Base-by-base conservation (phyloP, 1,140 invertebrate species). In the Parasteatoda tepidariorum region DNA sequence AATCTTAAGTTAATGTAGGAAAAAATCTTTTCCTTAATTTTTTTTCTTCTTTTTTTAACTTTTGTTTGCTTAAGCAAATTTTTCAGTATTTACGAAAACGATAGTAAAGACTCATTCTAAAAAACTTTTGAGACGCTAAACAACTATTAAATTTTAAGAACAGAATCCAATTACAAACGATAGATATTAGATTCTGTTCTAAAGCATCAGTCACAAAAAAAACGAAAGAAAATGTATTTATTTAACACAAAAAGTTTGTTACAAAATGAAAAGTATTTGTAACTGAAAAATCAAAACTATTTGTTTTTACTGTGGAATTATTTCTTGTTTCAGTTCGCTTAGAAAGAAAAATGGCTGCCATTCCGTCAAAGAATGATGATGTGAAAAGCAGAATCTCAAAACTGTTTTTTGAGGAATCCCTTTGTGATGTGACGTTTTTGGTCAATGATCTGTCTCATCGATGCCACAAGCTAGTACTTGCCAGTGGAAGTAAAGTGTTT, bases 401-500 rank as follows among this genome's bases (percentile, higher is more conserved):
- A 48, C 26, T 82, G 4, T 18, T 82, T 7, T 28, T 38, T 1
- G 57, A n/a, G 11, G 66, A 70, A n/a, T 15, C 24, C 15, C 33
- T 71, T 55, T 70, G 78, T 31, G 78, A 82, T 26, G 78, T 82
- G n/a, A n/a, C 18, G 1, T 82, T 70, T 15, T 7, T 70, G 6
- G 78, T 82, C 13, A 67, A 70, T 9, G 66, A 82, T 22, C 67
- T 55, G 22, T 41, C 75, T 31, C 13, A 26, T 5, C 78, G 31
- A 0, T 82, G 78, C 34, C 78, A 82, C 34, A 70, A 71, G 30
- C 18, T 71, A 0, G 48, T 82, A 15, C 34, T 82, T 5, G 78
- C 28, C 0, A 13, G 33, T 4, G 78, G 66, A 11, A 82, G 78
- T 31, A 22, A 70, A 38, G 78, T 82, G 11, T 82, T 82, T 55